Percentiles rank a stretch among this genome's conserved stretches.
These are phyloP conservation scores for Caenorhabditis latens DNA, from an alignment of 1,140 invertebrate genomes.

Conservation along the genomic window DNA sequence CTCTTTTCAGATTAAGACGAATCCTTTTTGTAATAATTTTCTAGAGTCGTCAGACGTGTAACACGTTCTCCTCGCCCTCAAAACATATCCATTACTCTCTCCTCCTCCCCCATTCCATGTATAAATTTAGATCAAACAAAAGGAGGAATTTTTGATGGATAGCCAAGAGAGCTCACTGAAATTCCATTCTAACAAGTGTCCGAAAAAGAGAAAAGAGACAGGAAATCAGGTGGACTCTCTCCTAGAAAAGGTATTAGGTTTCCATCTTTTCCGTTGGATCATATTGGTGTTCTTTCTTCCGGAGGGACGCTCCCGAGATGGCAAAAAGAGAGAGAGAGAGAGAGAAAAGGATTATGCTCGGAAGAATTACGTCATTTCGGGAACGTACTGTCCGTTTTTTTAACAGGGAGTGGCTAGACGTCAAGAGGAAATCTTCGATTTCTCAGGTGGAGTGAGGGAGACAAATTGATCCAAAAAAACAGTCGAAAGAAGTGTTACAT, in stretches of 20 bases:
- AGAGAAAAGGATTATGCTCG: too few relatives aligned
- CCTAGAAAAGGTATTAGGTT: constrained; percentile 31
- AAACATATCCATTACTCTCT: constrained; percentile 36
- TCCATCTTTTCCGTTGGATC: neutral
- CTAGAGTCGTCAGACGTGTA: neutral
- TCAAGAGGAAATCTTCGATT: neutral
- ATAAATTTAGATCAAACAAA: neutral
- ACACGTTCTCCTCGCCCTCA: neutral
- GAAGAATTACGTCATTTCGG: constrained; percentile 18
- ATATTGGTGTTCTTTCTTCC: neutral
- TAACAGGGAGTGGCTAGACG: neutral
- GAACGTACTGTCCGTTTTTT: neutral
- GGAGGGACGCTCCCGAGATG: constrained; percentile 34
- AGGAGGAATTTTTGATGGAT: constrained; percentile 9
- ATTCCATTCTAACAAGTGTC: constrained; percentile 28
- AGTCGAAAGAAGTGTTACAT: too few relatives aligned
- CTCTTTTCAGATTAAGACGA: too few relatives aligned
- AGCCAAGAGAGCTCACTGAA: neutral
- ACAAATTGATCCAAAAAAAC: too few relatives aligned
- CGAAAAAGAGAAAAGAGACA: neutral
- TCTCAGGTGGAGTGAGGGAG: neutral
- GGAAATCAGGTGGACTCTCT: neutral
- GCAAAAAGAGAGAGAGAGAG: neutral
- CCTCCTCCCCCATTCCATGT: neutral
- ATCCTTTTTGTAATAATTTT: too few relatives aligned